A percentile compares a stretch with the other conserved stretches of the same genome.
These are phyloP conservation scores for Calycopis cecrops DNA, from an alignment of 1,140 invertebrate genomes.

Conservation along the genomic window DNA sequence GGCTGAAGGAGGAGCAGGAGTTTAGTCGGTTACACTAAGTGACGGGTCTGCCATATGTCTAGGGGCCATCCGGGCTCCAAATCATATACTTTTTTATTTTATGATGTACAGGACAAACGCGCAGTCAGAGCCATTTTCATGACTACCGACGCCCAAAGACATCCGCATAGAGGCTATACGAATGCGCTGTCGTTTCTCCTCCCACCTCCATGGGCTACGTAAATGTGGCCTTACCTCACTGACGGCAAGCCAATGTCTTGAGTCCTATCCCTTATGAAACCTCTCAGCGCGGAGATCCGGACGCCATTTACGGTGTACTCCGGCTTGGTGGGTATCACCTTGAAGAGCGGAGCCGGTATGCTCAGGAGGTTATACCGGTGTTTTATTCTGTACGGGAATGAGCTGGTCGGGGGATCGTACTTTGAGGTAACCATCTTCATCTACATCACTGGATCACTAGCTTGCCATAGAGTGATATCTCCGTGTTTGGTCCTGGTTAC, in stretches of 20 bases:
- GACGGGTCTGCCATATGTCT: too few relatives aligned
- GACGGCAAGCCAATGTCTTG: slow-evolving; percentile 56
- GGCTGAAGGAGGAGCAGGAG: too few relatives aligned
- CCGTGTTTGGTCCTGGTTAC: slow-evolving; percentile 14
- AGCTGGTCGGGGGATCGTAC: slow-evolving; percentile 44
- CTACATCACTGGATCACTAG: slow-evolving; percentile 30
- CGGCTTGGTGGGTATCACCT: slow-evolving; percentile 51
- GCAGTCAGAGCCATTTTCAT: too few relatives aligned
- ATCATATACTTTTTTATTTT: slow-evolving; percentile 19
- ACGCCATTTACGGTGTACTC: slow-evolving; percentile 38
- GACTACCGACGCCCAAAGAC: too few relatives aligned
- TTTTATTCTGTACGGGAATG: slow-evolving; percentile 55
- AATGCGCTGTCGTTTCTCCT: too few relatives aligned
- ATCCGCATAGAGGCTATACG: too few relatives aligned
- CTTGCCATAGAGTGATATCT: slow-evolving; percentile 45
- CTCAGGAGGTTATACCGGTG: slow-evolving; percentile 52
- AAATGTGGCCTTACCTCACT: slow-evolving; percentile 36
- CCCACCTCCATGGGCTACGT: too few relatives aligned
- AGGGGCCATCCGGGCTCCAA: too few relatives aligned
- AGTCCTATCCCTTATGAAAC: slow-evolving; percentile 41
- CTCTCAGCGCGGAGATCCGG: slow-evolving; percentile 44
- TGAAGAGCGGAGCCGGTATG: slow-evolving; percentile 39
- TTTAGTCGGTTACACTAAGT: too few relatives aligned
- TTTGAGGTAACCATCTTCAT: slow-evolving; percentile 48
- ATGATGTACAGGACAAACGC: too few relatives aligned